Evolutionary conservation across 2,888 invertebrate species (phyloP).

Genomic region (Eretmocerus hayati): DNA sequence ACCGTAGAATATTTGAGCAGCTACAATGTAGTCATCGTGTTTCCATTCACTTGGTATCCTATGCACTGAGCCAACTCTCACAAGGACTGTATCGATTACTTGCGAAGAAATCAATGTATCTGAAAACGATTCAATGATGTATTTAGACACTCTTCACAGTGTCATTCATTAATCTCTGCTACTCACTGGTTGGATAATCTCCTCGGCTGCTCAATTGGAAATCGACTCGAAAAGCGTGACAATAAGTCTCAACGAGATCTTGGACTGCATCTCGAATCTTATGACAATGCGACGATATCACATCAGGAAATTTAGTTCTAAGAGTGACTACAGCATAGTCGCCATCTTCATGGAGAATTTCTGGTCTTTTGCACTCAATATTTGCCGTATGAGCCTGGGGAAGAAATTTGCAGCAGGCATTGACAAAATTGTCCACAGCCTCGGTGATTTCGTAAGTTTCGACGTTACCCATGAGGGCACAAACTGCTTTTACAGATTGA

Average conservation of each 20-base stretch:
- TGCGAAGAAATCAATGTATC: conserved; percentile 64
- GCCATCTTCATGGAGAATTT: conserved; percentile 61
- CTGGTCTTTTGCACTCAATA: conserved; percentile 51
- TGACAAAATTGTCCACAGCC: conserved; percentile 61
- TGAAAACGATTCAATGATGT: conserved; percentile 39
- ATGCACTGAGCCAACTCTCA: conserved; percentile 78
- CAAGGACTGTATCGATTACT: conserved; percentile 67
- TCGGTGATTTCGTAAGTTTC: conserved; percentile 83
- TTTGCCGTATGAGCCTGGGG: conserved; percentile 42
- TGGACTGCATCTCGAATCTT: conserved; percentile 74
- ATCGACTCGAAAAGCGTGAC: conserved; percentile 75
- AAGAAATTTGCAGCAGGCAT: conserved; percentile 53
- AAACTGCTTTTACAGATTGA: conserved; percentile 89
- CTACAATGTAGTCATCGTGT: conserved; percentile 78
- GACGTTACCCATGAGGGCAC: conserved; percentile 78
- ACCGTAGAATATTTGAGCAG: conserved; percentile 84
- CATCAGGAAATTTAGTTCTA: conserved; percentile 51
- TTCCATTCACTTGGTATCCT: conserved; percentile 70
- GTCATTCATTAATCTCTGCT: no score
- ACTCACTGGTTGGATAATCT: conserved; percentile 49
- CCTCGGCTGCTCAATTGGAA: conserved; percentile 63
- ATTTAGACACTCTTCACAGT: no score
- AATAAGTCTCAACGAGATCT: conserved; percentile 77
- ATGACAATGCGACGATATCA: conserved; percentile 61
- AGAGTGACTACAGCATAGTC: conserved; percentile 64